Percentiles rank a stretch among this genome's conserved stretches.
Conservation (phyloP, 2,797 vertebrate genomes). For the Mus spretus region DNA sequence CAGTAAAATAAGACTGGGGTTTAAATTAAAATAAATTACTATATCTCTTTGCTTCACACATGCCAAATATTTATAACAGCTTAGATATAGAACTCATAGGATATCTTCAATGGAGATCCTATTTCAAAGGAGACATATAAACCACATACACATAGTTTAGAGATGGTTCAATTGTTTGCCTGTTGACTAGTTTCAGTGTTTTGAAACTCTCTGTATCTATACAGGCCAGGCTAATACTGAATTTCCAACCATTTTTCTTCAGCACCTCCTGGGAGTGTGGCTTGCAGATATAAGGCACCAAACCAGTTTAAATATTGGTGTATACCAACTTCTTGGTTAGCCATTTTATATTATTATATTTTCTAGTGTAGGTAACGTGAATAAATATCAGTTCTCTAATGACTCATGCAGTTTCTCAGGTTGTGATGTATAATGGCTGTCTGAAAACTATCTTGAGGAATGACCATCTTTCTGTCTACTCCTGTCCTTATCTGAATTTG, state of each 20-base stretch:
- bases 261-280: neutral
- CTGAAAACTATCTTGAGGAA: neutral
- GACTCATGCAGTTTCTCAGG: neutral
- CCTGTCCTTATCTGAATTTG: neutral
- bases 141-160: neutral
- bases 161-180: neutral
- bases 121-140: neutral
- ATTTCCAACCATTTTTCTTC: neutral
- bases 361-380: neutral
- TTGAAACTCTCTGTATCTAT: neutral
- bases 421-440: neutral
- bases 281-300: too few relatives aligned
- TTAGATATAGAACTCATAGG: neutral
- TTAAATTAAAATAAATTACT: neutral
- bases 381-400: neutral
- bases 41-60: constrained; percentile 18
- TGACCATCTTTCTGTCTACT: neutral
- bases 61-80: neutral
- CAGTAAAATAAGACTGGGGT: neutral
- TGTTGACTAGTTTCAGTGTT: neutral
- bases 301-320: neutral
- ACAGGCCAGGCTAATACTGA: neutral
- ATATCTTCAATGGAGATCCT: neutral
- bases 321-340: neutral
- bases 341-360: neutral